Evolutionary conservation across 2,888 invertebrate genomes (phyloP), one percentile per base, ranked within the genome.

Genomic region (Spisula solida): DNA sequence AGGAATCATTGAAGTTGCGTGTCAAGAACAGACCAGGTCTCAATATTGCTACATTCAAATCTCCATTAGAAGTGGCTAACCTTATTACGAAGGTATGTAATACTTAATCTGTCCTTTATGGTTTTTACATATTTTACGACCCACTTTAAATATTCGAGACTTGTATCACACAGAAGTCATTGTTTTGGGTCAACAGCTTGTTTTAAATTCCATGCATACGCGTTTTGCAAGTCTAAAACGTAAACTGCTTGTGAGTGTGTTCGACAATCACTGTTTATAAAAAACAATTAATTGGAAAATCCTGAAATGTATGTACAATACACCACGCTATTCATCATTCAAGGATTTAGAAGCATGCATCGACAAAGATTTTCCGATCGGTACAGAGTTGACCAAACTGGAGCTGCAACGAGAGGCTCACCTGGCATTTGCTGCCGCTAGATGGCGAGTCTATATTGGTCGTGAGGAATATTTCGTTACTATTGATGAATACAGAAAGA

Each of bases 371-470:
- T 95, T 95, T 85, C 95, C 95, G 0, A 82, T 81, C 66, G 95
- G 95, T 1, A 94, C 95, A 81, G 94, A 95, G 83, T 91, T 94
- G 79, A 93, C 94, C 18, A 92, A 93, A 31, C 92, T 95, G 41
- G 94, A 95, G 85, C 86, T 92, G 66, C 94, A 94, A 88, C 81
- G 92, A 70, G 94, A 95, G 81, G 94, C 95, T 16, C 95, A 95
- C 78, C 66, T 85, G 16, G 94, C 95, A 20, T 95, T 95, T 91
- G 94, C 95, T 14, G 93, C 92, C 5, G 93, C 91, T 31, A 81
- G 95, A 47, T 90, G 94, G 82, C 93, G 93, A 25, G 94, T 95
- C 10, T 95, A 95, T 87, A 94, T 95, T 70, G 95, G 95, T 0
- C 85, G 95, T 16, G 92, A 93, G 79, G 93, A 94, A n/a, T 95